Percentiles rank a stretch among this genome's conserved stretches.
These are phyloP conservation scores for Cecropterus lyciades DNA, from an alignment of 1,140 invertebrate genomes.

Conservation along the genomic window DNA sequence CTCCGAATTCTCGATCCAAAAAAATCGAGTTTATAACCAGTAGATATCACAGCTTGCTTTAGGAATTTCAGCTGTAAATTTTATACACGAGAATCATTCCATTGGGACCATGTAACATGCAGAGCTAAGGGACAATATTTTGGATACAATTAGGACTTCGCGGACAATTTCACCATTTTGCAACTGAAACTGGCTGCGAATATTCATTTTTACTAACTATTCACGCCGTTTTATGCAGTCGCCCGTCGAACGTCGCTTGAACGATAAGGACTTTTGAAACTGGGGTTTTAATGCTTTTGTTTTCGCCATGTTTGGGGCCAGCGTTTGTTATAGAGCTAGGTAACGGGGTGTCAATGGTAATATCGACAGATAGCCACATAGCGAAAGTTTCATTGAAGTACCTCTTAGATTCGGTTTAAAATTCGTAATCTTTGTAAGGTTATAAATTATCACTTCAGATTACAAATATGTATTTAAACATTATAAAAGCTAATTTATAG, in stretches of 20 bases:
- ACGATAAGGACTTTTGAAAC: constrained; percentile 21
- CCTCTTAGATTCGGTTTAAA: not conserved
- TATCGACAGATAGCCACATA: not conserved
- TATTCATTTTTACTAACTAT: constrained; percentile 26
- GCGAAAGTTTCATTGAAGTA: not conserved
- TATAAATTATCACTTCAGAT: too few relatives aligned
- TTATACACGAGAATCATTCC: not conserved
- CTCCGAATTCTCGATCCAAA: too few relatives aligned
- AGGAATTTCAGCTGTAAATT: not conserved
- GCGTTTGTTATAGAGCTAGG: constrained; percentile 7
- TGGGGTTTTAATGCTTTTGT: constrained; percentile 20
- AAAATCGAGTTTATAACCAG: too few relatives aligned
- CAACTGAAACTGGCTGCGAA: constrained; percentile 12
- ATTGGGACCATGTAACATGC: not conserved
- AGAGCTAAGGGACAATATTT: constrained; percentile 4
- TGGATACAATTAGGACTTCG: not conserved
- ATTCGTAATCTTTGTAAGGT: too few relatives aligned
- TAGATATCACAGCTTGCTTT: too few relatives aligned
- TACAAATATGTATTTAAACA: too few relatives aligned
- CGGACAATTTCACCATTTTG: not conserved
- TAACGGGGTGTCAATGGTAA: not conserved
- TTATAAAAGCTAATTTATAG: too few relatives aligned
- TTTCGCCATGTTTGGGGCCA: constrained; percentile 9
- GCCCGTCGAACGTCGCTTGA: constrained; percentile 10
- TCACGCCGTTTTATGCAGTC: constrained; percentile 15